phyloP scores from a whole-genome alignment of 2,797 vertebrate species.

The Sardinella longiceps region DNA sequence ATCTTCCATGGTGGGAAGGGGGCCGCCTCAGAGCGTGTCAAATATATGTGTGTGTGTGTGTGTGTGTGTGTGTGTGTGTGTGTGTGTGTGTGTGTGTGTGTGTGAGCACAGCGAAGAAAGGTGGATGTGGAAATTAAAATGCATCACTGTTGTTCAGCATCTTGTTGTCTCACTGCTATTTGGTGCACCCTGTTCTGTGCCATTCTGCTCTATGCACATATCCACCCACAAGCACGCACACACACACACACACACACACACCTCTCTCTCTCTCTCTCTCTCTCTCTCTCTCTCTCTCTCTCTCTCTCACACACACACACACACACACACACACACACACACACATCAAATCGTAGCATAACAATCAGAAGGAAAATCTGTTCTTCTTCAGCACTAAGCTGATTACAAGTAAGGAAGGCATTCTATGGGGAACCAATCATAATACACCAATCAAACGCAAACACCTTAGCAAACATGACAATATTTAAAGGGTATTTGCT shows the following conservation, averaged over 20 bases:
- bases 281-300: no score
- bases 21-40: slow-evolving; percentile 51
- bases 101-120: neutral
- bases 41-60: neutral
- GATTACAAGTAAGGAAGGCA: neutral
- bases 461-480: neutral
- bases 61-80: slow-evolving; percentile 3
- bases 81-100: slow-evolving; percentile 10
- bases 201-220: neutral
- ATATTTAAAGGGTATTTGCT: neutral
- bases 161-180: slow-evolving; percentile 3
- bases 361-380: neutral
- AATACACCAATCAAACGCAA: slow-evolving; percentile 9
- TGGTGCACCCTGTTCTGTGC: neutral
- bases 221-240: neutral
- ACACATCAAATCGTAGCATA: neutral
- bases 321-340: neutral
- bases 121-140: slow-evolving; percentile 3
- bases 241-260: neutral
- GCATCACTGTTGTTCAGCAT: neutral
- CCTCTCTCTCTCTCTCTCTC: no score
- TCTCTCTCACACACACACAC: neutral
- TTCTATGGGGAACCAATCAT: neutral
- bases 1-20: slow-evolving; percentile 60
- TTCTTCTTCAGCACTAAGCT: neutral